Evolutionary conservation across 2,113 vertebrate genomes (phyloP).

Genomic region (Ctenodactylus gundi): DNA sequence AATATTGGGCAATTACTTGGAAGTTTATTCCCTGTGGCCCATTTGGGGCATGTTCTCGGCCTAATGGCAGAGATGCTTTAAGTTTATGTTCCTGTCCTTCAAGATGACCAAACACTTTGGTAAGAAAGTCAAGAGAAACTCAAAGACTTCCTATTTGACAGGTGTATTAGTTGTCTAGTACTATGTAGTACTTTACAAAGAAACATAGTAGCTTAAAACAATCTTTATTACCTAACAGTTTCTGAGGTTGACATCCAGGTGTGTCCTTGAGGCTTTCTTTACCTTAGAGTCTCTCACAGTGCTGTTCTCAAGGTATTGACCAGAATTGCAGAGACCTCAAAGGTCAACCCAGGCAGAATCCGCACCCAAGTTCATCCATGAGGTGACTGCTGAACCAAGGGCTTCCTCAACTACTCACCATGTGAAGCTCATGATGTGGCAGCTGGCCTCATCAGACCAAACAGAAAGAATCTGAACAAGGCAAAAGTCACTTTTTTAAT

Average conservation of each 20-base stretch:
- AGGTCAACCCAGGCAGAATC: no score
- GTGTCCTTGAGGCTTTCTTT: background rate
- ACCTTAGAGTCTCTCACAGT: no score
- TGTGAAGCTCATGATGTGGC: no score
- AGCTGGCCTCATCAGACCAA: background rate
- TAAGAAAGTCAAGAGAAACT: background rate
- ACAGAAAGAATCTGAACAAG: background rate
- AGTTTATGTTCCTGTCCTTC: background rate
- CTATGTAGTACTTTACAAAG: background rate
- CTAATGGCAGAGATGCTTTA: background rate
- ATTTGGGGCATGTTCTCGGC: background rate
- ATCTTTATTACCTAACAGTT: background rate
- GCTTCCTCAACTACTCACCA: no score
- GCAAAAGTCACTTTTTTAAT: background rate
- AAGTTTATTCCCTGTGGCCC: background rate
- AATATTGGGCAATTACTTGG: background rate
- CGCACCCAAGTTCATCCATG: background rate
- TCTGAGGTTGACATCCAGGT: background rate
- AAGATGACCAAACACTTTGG: background rate
- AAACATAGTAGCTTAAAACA: background rate
- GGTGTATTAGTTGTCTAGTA: background rate
- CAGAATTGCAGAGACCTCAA: rapidly evolving
- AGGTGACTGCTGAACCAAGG: background rate
- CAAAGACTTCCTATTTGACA: background rate
- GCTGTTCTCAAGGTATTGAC: background rate